A percentile compares a stretch with the other conserved stretches of the same genome.
Evolutionary conservation across 2,888 invertebrate species (phyloP).

Genomic region (Atrina japonica): DNA sequence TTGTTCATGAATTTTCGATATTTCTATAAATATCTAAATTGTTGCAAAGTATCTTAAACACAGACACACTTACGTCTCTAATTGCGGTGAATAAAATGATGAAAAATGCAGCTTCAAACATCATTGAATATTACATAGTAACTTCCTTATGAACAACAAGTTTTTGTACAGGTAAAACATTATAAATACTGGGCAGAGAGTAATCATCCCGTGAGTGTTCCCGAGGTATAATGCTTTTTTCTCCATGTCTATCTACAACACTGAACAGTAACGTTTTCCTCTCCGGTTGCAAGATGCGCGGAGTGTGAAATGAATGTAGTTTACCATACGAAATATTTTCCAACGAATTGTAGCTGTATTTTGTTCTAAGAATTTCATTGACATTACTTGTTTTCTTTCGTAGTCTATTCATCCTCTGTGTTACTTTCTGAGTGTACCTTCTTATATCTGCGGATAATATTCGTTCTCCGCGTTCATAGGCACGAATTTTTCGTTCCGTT

Average conservation of each 20-base stretch:
- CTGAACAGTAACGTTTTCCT: conserved; percentile 10
- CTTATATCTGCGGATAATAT: conserved; percentile 21
- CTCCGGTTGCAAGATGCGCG: not conserved
- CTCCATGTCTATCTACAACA: conserved; percentile 7
- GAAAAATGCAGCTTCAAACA: no score
- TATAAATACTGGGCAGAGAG: not conserved
- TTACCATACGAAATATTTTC: no score
- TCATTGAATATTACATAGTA: not conserved
- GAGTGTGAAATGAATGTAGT: not conserved
- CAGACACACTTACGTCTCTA: no score
- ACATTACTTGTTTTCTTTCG: conserved; percentile 14
- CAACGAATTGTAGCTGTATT: conserved; percentile 34
- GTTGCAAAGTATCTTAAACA: no score
- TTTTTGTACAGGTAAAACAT: not conserved
- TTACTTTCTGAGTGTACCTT: conserved; percentile 30
- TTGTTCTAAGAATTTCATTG: conserved; percentile 19
- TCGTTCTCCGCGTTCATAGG: conserved; percentile 34
- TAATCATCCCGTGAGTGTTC: not conserved
- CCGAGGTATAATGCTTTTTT: not conserved
- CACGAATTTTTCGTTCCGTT: conserved; percentile 27
- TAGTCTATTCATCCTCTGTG: conserved; percentile 22
- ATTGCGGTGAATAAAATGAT: no score
- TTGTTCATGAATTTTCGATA: no score
- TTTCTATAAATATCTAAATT: no score
- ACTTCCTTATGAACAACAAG: not conserved